Conservation (phyloP, 1,140 invertebrate species). For the Trachelipus rathkii region DNA sequence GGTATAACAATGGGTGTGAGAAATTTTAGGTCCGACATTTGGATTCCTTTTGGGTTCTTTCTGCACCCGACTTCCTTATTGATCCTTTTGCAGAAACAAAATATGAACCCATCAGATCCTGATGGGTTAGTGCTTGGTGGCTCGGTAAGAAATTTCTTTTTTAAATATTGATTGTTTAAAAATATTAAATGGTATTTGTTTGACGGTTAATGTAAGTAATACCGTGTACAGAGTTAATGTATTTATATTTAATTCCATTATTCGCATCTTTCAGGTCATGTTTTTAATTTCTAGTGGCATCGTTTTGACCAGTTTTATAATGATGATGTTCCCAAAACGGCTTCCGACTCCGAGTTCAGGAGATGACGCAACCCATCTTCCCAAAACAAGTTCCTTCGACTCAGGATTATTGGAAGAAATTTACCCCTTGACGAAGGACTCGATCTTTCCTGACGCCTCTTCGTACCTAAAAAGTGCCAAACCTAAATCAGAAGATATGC, state of each 20-base stretch:
- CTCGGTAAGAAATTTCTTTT: slow-evolving; percentile 60
- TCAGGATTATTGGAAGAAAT: slow-evolving; percentile 17
- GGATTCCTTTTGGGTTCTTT: slow-evolving; percentile 87
- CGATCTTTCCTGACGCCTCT: background rate
- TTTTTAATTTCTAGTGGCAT: slow-evolving; percentile 74
- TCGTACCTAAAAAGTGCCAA: background rate
- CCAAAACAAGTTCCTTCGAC: slow-evolving; percentile 41
- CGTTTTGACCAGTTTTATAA: slow-evolving; percentile 71
- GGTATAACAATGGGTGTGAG: slow-evolving; percentile 87
- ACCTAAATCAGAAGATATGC: background rate
- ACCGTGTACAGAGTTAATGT: background rate
- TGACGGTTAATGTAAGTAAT: background rate
- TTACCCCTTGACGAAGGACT: background rate
- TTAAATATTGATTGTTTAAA: background rate
- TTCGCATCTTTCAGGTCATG: slow-evolving; percentile 48
- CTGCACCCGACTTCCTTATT: slow-evolving; percentile 80
- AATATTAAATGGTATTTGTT: too few species aligned
- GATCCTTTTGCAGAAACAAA: slow-evolving; percentile 69
- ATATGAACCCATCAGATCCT: slow-evolving; percentile 74
- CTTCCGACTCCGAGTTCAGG: slow-evolving; percentile 50
- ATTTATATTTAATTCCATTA: background rate
- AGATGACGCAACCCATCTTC: slow-evolving; percentile 43
- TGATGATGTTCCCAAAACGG: slow-evolving; percentile 81
- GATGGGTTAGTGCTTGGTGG: slow-evolving; percentile 92
- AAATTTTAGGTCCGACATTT: slow-evolving; percentile 80